Conservation (phyloP, 2,113 vertebrate species). For the Columba livia region DNA sequence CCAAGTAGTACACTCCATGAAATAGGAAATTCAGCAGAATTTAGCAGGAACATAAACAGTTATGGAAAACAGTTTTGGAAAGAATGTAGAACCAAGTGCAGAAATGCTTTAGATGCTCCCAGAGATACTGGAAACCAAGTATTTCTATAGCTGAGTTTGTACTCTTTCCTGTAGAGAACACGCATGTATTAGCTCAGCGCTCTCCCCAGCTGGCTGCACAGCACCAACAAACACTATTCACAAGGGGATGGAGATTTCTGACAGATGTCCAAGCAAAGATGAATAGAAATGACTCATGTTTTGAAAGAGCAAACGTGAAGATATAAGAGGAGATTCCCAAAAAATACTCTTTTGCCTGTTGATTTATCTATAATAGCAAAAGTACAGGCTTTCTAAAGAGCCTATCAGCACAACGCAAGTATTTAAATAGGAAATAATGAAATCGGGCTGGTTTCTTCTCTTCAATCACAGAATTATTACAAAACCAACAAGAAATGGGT, state of each 20-base stretch:
- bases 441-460: background rate
- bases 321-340: background rate
- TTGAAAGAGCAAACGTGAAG: conserved; percentile 4
- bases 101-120: background rate
- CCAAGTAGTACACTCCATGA: background rate
- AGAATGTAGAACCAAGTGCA: background rate
- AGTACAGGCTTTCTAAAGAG: background rate
- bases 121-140: background rate
- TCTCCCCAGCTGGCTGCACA: background rate
- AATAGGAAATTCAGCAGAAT: background rate
- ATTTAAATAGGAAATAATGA: conserved; percentile 23
- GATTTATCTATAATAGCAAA: background rate
- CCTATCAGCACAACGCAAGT: background rate
- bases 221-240: conserved; percentile 43
- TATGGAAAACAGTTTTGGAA: background rate
- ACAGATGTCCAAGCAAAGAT: conserved; percentile 26
- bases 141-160: background rate
- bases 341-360: background rate
- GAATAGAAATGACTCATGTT: conserved; percentile 45
- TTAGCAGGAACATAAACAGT: background rate
- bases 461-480: background rate
- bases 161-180: background rate
- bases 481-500: background rate
- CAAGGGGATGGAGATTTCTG: conserved; percentile 47
- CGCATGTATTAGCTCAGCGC: background rate